Percentiles rank a stretch among this genome's conserved stretches.
Conservation (phyloP, 2,888 invertebrate genomes). For the Cistogaster globosa region DNA sequence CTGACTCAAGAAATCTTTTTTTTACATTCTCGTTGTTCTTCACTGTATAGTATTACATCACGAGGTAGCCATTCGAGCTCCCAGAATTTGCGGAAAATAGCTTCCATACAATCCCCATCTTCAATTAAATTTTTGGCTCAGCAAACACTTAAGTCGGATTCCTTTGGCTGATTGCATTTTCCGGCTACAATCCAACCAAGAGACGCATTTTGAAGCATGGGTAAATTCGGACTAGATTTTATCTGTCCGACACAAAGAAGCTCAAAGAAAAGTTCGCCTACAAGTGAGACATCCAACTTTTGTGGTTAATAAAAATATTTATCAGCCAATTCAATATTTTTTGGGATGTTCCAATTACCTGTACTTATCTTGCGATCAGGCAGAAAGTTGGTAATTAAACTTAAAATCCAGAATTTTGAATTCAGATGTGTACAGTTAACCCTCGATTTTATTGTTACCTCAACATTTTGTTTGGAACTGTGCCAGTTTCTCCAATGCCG, state of each 20-base stretch:
- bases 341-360: too few species aligned
- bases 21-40: neutral
- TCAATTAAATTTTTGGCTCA: neutral
- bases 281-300: neutral
- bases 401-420: neutral
- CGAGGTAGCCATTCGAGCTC: too few species aligned
- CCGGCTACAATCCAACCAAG: neutral
- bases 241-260: neutral
- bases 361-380: neutral
- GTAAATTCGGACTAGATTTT: neutral
- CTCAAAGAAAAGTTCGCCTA: neutral
- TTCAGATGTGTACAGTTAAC: neutral
- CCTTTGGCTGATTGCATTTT: neutral
- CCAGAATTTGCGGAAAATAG: too few species aligned
- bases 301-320: neutral
- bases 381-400: neutral
- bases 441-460: neutral
- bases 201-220: slow-evolving; percentile 17
- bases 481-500: slow-evolving; percentile 49
- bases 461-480: neutral
- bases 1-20: neutral
- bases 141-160: neutral
- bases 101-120: too few species aligned
- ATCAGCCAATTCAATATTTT: neutral
- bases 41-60: too few species aligned